Evolutionary conservation across 2,797 vertebrate genomes (phyloP).

Genomic region (Pangasius larnaudii): DNA sequence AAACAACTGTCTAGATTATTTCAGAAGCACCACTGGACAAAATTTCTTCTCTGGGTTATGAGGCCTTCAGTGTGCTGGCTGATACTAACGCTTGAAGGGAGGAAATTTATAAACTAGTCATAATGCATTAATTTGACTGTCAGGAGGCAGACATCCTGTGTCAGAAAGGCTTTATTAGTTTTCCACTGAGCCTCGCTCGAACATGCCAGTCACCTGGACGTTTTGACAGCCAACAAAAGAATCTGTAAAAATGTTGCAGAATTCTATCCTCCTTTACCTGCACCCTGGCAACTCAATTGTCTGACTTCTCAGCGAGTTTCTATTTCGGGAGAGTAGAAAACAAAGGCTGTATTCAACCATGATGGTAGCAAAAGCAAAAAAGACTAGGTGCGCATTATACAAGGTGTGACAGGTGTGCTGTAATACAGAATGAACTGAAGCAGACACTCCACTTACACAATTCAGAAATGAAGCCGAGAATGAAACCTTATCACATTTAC

Average conservation of each 20-base stretch:
- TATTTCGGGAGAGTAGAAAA: constrained; percentile 3
- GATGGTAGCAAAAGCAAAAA: neutral
- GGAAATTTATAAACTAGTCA: constrained; percentile 51
- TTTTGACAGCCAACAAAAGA: constrained; percentile 25
- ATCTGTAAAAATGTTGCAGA: neutral
- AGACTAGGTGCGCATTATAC: neutral
- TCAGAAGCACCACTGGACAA: constrained; percentile 1
- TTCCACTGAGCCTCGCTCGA: constrained; percentile 39
- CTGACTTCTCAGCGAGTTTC: constrained; percentile 18
- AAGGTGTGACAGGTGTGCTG: neutral
- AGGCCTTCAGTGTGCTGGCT: constrained; percentile 32
- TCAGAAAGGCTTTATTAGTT: constrained; percentile 58
- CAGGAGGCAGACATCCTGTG: constrained; percentile 52
- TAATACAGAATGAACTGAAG: constrained; percentile 3
- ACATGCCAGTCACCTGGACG: constrained; percentile 44
- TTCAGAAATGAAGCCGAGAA: neutral
- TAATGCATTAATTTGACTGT: constrained; percentile 56
- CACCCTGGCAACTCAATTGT: constrained; percentile 37
- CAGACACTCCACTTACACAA: neutral
- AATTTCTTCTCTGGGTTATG: constrained; percentile 39
- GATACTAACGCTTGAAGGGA: constrained; percentile 30
- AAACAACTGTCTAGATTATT: neutral
- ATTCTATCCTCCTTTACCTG: constrained; percentile 29
- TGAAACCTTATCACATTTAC: neutral
- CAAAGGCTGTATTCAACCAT: neutral